These are phyloP conservation scores for Metalampra italica DNA, from an alignment of 2,888 invertebrate genomes.

Conservation along the genomic window DNA sequence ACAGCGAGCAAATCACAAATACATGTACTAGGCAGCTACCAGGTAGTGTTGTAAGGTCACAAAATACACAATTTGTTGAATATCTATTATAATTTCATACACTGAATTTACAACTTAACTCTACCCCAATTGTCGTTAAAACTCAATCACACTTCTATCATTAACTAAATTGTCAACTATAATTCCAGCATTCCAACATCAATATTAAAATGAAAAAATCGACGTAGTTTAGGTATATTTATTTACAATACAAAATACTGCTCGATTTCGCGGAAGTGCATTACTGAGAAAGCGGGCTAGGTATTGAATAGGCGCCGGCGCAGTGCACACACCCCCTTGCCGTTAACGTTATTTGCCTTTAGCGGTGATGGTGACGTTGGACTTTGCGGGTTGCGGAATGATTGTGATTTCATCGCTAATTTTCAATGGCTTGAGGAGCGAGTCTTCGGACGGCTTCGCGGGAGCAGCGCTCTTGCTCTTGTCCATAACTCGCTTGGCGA, in stretches of 20 bases:
- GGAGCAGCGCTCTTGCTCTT: constrained; percentile 78
- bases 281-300: constrained; percentile 39
- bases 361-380: constrained; percentile 63
- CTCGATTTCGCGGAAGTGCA: constrained; percentile 48
- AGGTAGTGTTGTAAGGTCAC: constrained; percentile 22
- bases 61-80: constrained; percentile 38
- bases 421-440: constrained; percentile 88
- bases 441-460: constrained; percentile 69
- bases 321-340: constrained; percentile 33
- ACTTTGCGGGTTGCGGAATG: constrained; percentile 90
- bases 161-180: constrained; percentile 52
- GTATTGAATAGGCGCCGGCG: constrained; percentile 24
- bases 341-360: constrained; percentile 67
- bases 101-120: constrained; percentile 54
- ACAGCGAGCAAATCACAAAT: constrained; percentile 43
- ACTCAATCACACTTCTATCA: constrained; percentile 47
- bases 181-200: constrained; percentile 40
- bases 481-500: constrained; percentile 91
- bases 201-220: constrained; percentile 47
- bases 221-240: constrained; percentile 54
- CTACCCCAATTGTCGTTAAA: constrained; percentile 40
- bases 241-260: constrained; percentile 58
- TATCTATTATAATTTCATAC: constrained; percentile 42
- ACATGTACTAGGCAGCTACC: constrained; percentile 30
- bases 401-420: constrained; percentile 96